Evolutionary conservation across 1,140 invertebrate species (phyloP).

Genomic region (Harlomillsia oculata): DNA sequence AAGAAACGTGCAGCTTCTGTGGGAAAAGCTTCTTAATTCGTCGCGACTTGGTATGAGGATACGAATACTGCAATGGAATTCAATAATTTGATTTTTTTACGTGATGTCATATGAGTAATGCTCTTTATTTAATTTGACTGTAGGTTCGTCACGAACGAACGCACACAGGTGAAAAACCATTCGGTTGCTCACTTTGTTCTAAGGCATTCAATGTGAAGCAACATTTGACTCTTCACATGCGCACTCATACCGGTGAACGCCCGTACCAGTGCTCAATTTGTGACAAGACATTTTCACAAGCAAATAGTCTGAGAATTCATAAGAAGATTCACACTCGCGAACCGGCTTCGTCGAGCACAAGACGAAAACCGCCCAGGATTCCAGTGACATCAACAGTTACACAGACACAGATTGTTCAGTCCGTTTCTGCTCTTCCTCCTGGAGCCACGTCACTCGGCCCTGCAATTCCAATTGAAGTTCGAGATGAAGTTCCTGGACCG

Average conservation of each 20-base stretch:
- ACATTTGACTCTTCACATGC: slow-evolving; percentile 36
- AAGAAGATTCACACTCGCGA: slow-evolving; percentile 15
- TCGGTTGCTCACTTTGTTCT: slow-evolving; percentile 43
- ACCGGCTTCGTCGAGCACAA: slow-evolving; percentile 1
- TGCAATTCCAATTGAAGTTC: background rate
- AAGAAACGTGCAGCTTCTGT: slow-evolving; percentile 44
- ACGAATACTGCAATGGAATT: too few species aligned
- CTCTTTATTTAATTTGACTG: too few species aligned
- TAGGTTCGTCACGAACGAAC: slow-evolving; percentile 43
- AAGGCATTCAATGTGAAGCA: slow-evolving; percentile 38
- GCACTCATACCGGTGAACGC: slow-evolving; percentile 35
- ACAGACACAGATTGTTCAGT: background rate
- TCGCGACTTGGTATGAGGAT: slow-evolving; percentile 47
- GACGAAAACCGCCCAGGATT: background rate
- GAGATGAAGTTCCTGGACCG: background rate
- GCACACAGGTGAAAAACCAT: slow-evolving; percentile 46
- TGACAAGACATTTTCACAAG: slow-evolving; percentile 17
- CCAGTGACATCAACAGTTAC: background rate
- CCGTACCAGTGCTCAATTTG: slow-evolving; percentile 10
- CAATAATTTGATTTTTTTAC: too few species aligned
- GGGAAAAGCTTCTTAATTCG: slow-evolving; percentile 57
- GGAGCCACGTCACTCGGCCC: background rate
- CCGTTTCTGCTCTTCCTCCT: background rate
- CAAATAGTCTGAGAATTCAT: slow-evolving; percentile 15
- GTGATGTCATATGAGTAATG: too few species aligned